Base-by-base conservation (phyloP, 2,113 vertebrate genomes). In the Daubentonia madagascariensis region DNA sequence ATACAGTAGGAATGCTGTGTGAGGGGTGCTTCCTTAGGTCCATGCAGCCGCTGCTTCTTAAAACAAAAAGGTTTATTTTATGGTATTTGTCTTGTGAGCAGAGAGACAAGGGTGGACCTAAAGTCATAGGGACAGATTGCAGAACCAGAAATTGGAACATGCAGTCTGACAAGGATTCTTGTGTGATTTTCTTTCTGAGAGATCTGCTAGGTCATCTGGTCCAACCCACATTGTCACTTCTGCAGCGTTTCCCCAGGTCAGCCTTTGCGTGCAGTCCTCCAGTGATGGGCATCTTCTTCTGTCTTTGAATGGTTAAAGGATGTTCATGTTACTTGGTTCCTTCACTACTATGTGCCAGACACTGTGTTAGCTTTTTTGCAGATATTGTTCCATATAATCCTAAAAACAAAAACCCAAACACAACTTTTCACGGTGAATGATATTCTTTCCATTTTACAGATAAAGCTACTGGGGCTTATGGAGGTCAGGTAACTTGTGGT, bases 221-320 rank as follows among this genome's bases (percentile, higher is more conserved):
- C 32, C 40, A 13, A 1, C 10, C 32, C n/a, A 3, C 23, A 0
- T 0, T 0, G 40, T 35, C 57, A 85, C 35, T 20, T 67, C 8
- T n/a, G 37, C 61, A 37, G 43, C 1, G 0, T 40, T 85, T 40
- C 28, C 43, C 23, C 3, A 5, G 28, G 59, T 2, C 5, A 13
- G 61, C 9, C 45, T 48, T 67, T 1, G 12, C 72, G 3, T 8
- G 2, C 4, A 0, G 1, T 32, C 52, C 43, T 86, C 54, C 37
- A 1, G 3, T 30, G 68, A 12, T 0, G 4, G 37, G 52, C 23
- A 0, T 45, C 35, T 52, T 22, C 37, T 28, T 28, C 65, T 35
- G 0, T 54, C 54, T 50, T 28, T 16, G 28, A 57, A 9, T 1
- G 17, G 50, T 45, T 50, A n/a, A 22, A 79, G 20, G 10, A 1